These are phyloP conservation scores for Triplophysa bombifrons DNA, from an alignment of 2,797 vertebrate genomes.

Conservation along the genomic window DNA sequence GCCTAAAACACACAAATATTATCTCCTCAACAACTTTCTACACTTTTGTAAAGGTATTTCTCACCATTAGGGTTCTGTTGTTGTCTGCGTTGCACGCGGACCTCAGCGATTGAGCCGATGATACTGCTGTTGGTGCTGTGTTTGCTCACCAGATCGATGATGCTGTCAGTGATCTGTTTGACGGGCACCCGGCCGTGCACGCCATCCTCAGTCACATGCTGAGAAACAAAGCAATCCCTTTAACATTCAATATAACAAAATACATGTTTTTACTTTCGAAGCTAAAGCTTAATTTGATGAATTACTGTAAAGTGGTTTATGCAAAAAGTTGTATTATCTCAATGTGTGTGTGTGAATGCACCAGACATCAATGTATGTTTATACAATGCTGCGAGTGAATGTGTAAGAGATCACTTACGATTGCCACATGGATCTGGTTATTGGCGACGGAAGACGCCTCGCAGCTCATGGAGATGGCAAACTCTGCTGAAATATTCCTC, in stretches of 20 bases:
- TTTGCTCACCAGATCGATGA: constrained; percentile 86
- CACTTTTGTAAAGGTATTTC: background rate
- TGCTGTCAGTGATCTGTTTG: constrained; percentile 84
- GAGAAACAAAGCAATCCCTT: constrained; percentile 22
- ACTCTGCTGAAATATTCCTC: constrained; percentile 84
- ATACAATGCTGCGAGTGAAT: background rate
- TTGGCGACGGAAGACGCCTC: constrained; percentile 80
- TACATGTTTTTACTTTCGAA: no score
- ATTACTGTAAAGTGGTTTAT: no score
- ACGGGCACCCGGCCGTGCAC: constrained; percentile 75
- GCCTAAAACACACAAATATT: background rate
- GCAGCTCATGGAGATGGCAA: constrained; percentile 84
- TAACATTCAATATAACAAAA: no score
- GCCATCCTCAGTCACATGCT: constrained; percentile 81
- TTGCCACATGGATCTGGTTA: constrained; percentile 88
- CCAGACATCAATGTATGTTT: no score
- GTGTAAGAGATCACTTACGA: constrained; percentile 77
- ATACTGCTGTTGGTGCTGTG: constrained; percentile 82
- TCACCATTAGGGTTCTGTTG: constrained; percentile 59
- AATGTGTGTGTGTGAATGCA: no score
- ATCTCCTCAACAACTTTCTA: background rate
- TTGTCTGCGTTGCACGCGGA: constrained; percentile 81
- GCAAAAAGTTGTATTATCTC: no score
- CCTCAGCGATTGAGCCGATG: constrained; percentile 83
- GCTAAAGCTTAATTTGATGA: no score